Evolutionary conservation across 2,113 vertebrate species (phyloP).

Genomic region (Poeciliopsis occidentalis): DNA sequence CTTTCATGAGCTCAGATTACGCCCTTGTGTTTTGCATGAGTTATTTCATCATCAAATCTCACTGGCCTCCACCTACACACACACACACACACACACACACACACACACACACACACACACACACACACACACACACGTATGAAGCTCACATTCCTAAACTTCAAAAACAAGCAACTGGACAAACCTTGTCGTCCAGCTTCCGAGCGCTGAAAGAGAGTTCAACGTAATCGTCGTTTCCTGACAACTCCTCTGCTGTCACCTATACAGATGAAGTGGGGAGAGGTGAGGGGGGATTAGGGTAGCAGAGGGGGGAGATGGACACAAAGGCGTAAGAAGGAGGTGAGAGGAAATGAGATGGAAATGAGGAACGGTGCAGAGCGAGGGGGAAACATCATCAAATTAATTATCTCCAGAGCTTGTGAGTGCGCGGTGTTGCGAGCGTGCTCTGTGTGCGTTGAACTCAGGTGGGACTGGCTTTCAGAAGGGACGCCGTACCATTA

Average conservation of each 20-base stretch:
- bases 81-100: background rate
- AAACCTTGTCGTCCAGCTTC: constrained; percentile 98
- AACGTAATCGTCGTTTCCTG: constrained; percentile 96
- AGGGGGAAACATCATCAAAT: constrained; percentile 55
- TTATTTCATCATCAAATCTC: constrained; percentile 37
- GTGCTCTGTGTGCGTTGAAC: background rate
- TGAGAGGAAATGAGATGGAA: constrained; percentile 60
- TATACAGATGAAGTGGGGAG: constrained; percentile 47
- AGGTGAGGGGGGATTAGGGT: background rate
- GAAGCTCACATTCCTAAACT: background rate
- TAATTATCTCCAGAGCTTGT: constrained; percentile 47
- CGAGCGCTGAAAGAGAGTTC: constrained; percentile 97
- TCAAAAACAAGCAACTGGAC: constrained; percentile 9
- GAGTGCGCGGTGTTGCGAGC: constrained; percentile 14
- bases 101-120: constrained; percentile 4
- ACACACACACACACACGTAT: background rate
- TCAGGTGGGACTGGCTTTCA: background rate
- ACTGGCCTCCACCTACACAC: constrained; percentile 19
- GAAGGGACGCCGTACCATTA: constrained; percentile 84
- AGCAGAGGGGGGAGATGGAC: background rate
- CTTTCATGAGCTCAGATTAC: constrained; percentile 44
- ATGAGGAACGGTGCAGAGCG: constrained; percentile 51
- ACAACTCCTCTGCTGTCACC: constrained; percentile 97
- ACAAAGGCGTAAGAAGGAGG: constrained; percentile 20
- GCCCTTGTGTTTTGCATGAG: constrained; percentile 43